Base-by-base conservation (phyloP, 2,797 vertebrate genomes). In the Aldrovandia affinis region DNA sequence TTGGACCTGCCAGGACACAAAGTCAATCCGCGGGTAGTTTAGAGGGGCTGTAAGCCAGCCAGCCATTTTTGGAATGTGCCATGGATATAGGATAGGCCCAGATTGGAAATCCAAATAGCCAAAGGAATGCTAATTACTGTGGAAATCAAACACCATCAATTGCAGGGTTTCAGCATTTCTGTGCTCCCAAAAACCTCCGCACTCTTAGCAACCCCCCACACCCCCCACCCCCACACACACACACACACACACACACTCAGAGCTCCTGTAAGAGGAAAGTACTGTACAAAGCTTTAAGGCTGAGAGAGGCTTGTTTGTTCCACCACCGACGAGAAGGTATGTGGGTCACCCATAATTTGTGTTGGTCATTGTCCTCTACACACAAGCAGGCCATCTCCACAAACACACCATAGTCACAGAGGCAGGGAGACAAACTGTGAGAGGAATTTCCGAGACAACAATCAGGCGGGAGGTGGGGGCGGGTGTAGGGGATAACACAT, bases 101-200 rank as follows among this genome's bases (percentile, higher is more conserved):
- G 93, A 94, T 92, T 93, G 91, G 91, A 94, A 95, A 95, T 89
- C 91, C 85, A 90, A 88, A 52, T 91, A 94, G 93, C 93, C 94
- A 94, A 91, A 94, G 93, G 95, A 96, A 96, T 96, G 94, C 91
- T 95, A 95, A 96, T 95, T 95, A 95, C 92, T 90, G 89, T 91
- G 94, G 95, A 96, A 95, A 95, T 96, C 93, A 94, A 95, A 95
- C 93, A 95, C 94, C 95, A 95, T 96, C 94, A 95, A 95, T 94
- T 95, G 94, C 91, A 93, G 92, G 90, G 94, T 94, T 95, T 94
- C 93, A 95, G 91, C 91, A 93, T 92, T 95, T 94, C 87, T 89
- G 88, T 88, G 92, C 92, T 63, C 70, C 15, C 12, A 52, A 52
- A 12, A 12, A n/a, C 3, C 50, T 63, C 52, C 44, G 22, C 89